Conservation (phyloP, 2,113 vertebrate species). For the Mesoclemmys tuberculata region DNA sequence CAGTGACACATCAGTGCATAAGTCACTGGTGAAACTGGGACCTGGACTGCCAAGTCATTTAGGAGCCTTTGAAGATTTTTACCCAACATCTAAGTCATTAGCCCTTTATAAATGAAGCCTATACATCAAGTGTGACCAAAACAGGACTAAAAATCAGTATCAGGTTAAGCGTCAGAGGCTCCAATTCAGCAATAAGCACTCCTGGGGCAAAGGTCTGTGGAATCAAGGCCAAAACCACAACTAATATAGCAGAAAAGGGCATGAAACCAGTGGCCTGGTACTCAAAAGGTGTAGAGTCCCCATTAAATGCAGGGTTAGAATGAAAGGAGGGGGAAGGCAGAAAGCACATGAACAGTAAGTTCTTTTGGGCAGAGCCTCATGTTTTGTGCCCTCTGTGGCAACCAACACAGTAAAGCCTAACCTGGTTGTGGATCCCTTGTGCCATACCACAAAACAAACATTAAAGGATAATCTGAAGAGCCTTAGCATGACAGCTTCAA, state of each 20-base stretch:
- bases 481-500: fast-evolving
- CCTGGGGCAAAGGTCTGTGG: too few relatives aligned
- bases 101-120: background rate
- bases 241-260: fast-evolving
- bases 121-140: too few relatives aligned
- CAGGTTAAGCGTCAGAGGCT: too few relatives aligned
- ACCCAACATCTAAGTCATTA: fast-evolving
- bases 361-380: fast-evolving
- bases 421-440: background rate
- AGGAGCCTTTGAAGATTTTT: background rate
- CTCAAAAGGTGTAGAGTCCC: fast-evolving
- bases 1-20: too few relatives aligned
- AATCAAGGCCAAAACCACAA: background rate
- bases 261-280: fast-evolving
- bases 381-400: fast-evolving
- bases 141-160: too few relatives aligned
- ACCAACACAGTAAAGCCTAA: background rate
- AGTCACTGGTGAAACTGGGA: background rate
- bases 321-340: fast-evolving
- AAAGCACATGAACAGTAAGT: fast-evolving
- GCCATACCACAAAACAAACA: fast-evolving
- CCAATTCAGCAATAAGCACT: too few relatives aligned
- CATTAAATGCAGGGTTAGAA: background rate
- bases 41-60: background rate
- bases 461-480: fast-evolving